Evolutionary conservation across 2,797 vertebrate species (phyloP), one percentile per base, ranked within the genome.

Genomic region (Brotula barbata): DNA sequence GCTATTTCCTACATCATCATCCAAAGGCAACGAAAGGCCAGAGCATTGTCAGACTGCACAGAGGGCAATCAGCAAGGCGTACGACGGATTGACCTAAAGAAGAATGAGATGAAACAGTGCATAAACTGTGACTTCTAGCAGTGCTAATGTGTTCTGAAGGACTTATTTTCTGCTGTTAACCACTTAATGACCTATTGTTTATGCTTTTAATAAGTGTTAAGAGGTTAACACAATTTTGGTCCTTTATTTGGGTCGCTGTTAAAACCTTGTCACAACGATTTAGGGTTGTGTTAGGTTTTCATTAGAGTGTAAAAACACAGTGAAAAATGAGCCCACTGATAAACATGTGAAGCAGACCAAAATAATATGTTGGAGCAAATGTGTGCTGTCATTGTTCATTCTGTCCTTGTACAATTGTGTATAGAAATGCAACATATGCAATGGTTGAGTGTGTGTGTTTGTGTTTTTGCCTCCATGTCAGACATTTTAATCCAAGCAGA

Each of bases 1-100:
- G 78, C 83, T 36, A 80, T 86, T 85, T 58, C 74, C 71, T 78
- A 8, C 25, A 28, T 76, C 75, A 75, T 87, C 84, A 69, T 85
- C 59, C 66, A 45, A 22, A 64, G 72, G 76, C 72, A 57, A 68
- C 39, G 15, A 72, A 81, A 63, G 83, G 77, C 80, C 73, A 49
- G 42, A 46, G 69, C 74, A 66, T 81, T 76, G 77, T 74, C 77
- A 68, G 68, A 58, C 74, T 39, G 66, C 67, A 20, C 31, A 22
- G 48, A 73, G 72, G 73, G 62, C 73, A 64, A 62, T 56, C 41
- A 48, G 45, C n/a, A 69, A 64, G 69, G 75, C 77, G 75, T 80
- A 73, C 64, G 75, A 83, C 70, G 71, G 66, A 85, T 85, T 50
- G 77, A 82, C 76, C 81, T 67, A 54, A 65, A 68, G 78, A 80